phyloP scores from a whole-genome alignment of 2,888 invertebrate species.

The Polylopha cassiicola region DNA sequence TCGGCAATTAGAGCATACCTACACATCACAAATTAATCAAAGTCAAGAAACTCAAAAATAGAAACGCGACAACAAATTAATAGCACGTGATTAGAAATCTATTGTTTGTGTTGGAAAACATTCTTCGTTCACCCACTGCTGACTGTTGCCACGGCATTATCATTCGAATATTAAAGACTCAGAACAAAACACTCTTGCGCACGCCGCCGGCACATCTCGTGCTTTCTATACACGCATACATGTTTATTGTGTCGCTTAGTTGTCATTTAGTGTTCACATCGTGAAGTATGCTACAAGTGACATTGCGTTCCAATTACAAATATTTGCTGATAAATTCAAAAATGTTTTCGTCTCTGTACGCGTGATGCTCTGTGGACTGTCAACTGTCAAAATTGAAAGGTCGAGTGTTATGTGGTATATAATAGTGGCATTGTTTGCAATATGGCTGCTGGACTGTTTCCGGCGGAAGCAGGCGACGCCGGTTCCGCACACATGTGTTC shows the following conservation, averaged over 20 bases:
- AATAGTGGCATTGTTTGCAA: constrained; percentile 58
- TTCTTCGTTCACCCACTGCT: constrained; percentile 16
- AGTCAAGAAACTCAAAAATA: constrained; percentile 1
- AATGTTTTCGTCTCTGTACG: constrained; percentile 21
- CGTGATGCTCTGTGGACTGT: constrained; percentile 31
- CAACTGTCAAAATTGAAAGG: constrained; percentile 34
- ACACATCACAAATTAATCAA: not conserved
- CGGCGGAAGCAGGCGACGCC: constrained; percentile 57
- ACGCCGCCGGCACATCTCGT: constrained; percentile 31
- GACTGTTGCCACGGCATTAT: constrained; percentile 20
- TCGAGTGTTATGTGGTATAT: constrained; percentile 62
- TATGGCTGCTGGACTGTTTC: constrained; percentile 66
- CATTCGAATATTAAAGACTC: constrained; percentile 21
- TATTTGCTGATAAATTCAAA: constrained; percentile 2
- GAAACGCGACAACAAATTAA: constrained; percentile 12
- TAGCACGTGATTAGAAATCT: constrained; percentile 19
- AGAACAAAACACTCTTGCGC: constrained; percentile 16
- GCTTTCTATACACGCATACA: constrained; percentile 45
- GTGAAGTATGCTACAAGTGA: constrained; percentile 19
- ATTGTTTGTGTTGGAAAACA: constrained; percentile 22
- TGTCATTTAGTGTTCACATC: constrained; percentile 24
- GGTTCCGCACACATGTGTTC: constrained; percentile 57
- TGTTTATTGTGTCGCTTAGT: constrained; percentile 27
- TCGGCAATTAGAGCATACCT: too few species aligned
- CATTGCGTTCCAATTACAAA: not conserved